Evolutionary conservation across 2,888 invertebrate species (phyloP).

Genomic region (Nebria brevicollis): DNA sequence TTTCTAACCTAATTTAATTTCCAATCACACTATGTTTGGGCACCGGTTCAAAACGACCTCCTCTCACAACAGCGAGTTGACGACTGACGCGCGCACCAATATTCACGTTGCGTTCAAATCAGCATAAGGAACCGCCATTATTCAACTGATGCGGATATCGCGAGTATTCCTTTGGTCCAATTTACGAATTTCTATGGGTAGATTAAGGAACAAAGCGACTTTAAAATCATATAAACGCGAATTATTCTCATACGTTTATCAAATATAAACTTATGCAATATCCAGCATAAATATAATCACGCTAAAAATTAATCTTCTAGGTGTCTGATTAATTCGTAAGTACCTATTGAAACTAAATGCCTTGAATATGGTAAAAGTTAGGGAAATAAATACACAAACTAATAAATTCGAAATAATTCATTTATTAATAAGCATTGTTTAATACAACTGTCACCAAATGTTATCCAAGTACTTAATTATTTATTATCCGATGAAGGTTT

Average conservation of each 20-base stretch:
- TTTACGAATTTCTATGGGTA: constrained; percentile 35
- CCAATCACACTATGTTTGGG: constrained; percentile 33
- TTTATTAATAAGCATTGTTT: constrained; percentile 20
- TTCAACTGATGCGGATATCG: constrained; percentile 22
- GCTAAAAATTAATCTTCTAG: too few relatives aligned
- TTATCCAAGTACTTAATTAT: constrained; percentile 26
- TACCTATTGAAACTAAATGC: too few relatives aligned
- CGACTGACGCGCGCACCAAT: constrained; percentile 26
- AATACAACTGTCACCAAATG: constrained; percentile 29
- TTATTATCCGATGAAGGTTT: constrained; percentile 55
- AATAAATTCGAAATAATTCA: neutral
- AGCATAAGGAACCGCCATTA: constrained; percentile 7
- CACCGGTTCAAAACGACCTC: constrained; percentile 34
- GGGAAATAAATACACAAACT: neutral
- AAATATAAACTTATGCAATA: neutral
- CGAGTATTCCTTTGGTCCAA: constrained; percentile 18
- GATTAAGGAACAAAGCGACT: constrained; percentile 38
- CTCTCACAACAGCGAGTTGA: constrained; percentile 29
- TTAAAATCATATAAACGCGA: constrained; percentile 32
- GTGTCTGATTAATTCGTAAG: too few relatives aligned
- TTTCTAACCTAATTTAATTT: constrained; percentile 38
- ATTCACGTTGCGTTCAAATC: constrained; percentile 17
- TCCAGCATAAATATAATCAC: neutral
- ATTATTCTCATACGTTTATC: constrained; percentile 21
- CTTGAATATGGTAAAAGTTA: neutral